Percentiles rank a stretch among this genome's conserved stretches.
Conservation (phyloP, 2,888 invertebrate species). For the Macrophya annulata region DNA sequence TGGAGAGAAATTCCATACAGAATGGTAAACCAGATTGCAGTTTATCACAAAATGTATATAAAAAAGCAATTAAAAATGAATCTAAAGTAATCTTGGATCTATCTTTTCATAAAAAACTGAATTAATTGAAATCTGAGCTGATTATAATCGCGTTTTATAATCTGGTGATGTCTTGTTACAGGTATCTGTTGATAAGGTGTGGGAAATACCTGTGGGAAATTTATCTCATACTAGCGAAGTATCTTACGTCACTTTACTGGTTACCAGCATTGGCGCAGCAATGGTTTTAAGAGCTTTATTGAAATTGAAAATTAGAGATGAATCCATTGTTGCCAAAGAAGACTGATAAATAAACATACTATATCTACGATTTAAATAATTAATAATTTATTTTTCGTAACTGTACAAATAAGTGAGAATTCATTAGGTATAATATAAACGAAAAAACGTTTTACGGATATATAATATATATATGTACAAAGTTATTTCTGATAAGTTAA, state of each 20-base stretch:
- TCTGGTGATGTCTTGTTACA: constrained; percentile 59
- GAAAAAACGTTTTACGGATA: not conserved
- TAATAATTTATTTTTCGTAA: constrained; percentile 21
- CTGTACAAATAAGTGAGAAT: constrained; percentile 16
- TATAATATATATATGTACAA: constrained; percentile 10
- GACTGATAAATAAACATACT: constrained; percentile 4
- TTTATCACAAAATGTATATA: no score
- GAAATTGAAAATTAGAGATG: constrained; percentile 7
- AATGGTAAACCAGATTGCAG: constrained; percentile 65
- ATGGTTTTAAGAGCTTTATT: constrained; percentile 63
- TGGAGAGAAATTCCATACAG: constrained; percentile 73
- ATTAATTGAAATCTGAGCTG: not conserved
- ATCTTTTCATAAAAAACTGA: not conserved
- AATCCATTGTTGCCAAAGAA: not conserved
- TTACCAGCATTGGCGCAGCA: constrained; percentile 68
- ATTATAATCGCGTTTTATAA: not conserved
- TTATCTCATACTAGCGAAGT: constrained; percentile 63
- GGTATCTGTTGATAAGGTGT: constrained; percentile 67
- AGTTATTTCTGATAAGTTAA: not conserved
- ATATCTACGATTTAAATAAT: not conserved
- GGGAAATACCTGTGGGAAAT: constrained; percentile 74
- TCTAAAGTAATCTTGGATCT: not conserved
- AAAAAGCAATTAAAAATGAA: not conserved
- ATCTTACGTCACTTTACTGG: constrained; percentile 68
- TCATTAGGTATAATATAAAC: not conserved